phyloP scores from a whole-genome alignment of 2,888 invertebrate species.

The Parascotia fuliginaria region DNA sequence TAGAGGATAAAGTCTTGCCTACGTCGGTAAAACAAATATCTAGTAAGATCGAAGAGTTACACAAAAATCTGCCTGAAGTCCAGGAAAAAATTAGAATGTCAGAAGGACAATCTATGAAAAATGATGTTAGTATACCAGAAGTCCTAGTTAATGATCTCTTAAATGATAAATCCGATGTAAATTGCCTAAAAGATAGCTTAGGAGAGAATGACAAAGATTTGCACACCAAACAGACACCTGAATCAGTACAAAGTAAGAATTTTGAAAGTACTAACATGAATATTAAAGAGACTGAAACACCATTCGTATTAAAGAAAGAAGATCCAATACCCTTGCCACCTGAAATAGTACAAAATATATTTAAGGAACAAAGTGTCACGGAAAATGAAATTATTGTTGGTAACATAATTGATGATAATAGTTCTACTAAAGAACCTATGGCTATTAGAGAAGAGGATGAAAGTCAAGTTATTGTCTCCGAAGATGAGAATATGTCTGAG shows the following conservation, averaged over 20 bases:
- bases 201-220: conserved; percentile 24
- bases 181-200: conserved; percentile 28
- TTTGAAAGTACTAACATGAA: conserved; percentile 30
- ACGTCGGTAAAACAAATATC: conserved; percentile 34
- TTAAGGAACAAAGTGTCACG: conserved; percentile 38
- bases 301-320: conserved; percentile 35
- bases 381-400: conserved; percentile 18
- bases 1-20: conserved; percentile 52
- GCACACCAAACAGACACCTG: conserved; percentile 49
- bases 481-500: conserved; percentile 16
- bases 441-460: conserved; percentile 15
- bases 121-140: conserved; percentile 31
- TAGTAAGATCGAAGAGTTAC: conserved; percentile 36
- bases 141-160: conserved; percentile 45
- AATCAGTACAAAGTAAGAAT: conserved; percentile 61
- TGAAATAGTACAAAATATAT: conserved; percentile 74
- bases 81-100: conserved; percentile 11
- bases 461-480: conserved; percentile 26
- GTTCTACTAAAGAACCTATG: conserved; percentile 1
- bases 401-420: conserved; percentile 7
- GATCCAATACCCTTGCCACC: conserved; percentile 54
- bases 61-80: conserved; percentile 19
- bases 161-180: conserved; percentile 29
- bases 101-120: conserved; percentile 18
- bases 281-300: conserved; percentile 37